Evolutionary conservation across 2,797 vertebrate genomes (phyloP).

Genomic region (Girardinus metallicus): DNA sequence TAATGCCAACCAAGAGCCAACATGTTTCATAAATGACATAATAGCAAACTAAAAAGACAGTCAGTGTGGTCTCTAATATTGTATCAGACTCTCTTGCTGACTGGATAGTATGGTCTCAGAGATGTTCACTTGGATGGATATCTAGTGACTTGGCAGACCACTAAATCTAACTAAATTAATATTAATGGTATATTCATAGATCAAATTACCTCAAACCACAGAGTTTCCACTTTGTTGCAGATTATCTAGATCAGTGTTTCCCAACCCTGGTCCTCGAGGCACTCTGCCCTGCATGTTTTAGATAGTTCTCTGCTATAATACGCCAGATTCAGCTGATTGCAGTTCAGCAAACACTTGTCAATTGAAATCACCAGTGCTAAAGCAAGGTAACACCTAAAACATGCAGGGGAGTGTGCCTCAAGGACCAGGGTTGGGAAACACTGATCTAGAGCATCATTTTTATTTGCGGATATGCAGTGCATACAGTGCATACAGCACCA

Average conservation of each 20-base stretch:
- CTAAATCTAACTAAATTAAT: slow-evolving; percentile 22
- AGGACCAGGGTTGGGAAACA: too few relatives aligned
- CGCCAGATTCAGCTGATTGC: too few relatives aligned
- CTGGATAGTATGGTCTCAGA: slow-evolving; percentile 1
- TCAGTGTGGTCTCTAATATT: not conserved
- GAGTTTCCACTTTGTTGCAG: not conserved
- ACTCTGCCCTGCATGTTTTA: too few relatives aligned
- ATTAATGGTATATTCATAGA: slow-evolving; percentile 13
- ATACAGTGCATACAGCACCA: not conserved
- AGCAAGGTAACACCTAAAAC: too few relatives aligned
- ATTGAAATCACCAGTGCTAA: too few relatives aligned
- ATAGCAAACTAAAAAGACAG: not conserved
- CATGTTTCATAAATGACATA: not conserved
- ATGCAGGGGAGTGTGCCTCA: too few relatives aligned
- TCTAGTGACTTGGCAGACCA: slow-evolving; percentile 7
- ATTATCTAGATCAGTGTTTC: too few relatives aligned
- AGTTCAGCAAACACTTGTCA: too few relatives aligned
- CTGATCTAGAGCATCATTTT: not conserved
- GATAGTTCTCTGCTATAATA: too few relatives aligned
- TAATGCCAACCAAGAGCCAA: not conserved
- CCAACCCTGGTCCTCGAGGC: too few relatives aligned
- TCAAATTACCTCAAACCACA: not conserved
- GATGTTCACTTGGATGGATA: slow-evolving; percentile 28
- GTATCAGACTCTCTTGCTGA: not conserved
- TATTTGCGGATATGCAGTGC: not conserved